A percentile compares a stretch with the other conserved stretches of the same genome.
Conservation (phyloP, 2,797 vertebrate species). For the Lutra lutra region DNA sequence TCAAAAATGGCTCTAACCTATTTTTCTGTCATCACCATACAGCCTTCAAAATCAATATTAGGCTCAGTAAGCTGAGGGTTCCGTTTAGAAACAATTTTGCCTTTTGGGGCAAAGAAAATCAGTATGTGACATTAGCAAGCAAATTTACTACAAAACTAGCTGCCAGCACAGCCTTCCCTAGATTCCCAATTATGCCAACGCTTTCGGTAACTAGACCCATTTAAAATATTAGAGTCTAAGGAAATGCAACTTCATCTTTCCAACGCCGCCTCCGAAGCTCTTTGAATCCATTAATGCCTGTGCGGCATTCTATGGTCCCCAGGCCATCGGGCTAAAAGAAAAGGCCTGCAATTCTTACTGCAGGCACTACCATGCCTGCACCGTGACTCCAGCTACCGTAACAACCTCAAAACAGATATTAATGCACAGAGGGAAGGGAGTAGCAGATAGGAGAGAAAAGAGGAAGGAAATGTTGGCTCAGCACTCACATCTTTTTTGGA, state of each 20-base stretch:
- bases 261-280: background rate
- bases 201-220: background rate
- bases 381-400: background rate
- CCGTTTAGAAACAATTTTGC: background rate
- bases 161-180: background rate
- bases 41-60: constrained; percentile 47
- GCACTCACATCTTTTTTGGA: background rate
- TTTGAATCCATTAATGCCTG: background rate
- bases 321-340: background rate
- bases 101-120: constrained; percentile 48
- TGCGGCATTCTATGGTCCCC: background rate
- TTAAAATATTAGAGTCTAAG: constrained; percentile 18
- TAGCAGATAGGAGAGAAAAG: background rate
- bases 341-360: background rate
- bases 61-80: constrained; percentile 6
- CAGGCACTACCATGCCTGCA: background rate
- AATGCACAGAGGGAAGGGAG: background rate
- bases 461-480: background rate
- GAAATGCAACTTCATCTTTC: background rate
- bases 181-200: background rate
- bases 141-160: constrained; percentile 46
- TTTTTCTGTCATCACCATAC: constrained; percentile 51
- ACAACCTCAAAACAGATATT: background rate
- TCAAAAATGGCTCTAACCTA: constrained; percentile 53
- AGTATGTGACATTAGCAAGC: constrained; percentile 18